Evolutionary conservation across 2,888 invertebrate species (phyloP).

Genomic region (Ctena decussata): DNA sequence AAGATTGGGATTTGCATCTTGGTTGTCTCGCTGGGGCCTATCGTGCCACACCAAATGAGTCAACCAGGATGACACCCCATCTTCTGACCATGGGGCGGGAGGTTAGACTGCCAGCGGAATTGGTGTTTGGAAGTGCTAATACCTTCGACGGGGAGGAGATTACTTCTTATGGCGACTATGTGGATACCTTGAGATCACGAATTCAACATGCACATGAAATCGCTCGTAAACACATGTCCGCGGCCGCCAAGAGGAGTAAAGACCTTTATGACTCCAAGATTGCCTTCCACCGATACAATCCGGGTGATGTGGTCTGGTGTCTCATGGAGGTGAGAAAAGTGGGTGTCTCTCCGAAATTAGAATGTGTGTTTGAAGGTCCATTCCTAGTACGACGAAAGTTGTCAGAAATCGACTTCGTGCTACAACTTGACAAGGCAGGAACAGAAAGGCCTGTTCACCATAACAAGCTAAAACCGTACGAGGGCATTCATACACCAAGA

Average conservation of each 20-base stretch:
- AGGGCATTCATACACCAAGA: not conserved
- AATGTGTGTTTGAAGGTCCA: conserved; percentile 18
- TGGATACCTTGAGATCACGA: not conserved
- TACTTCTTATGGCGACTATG: conserved; percentile 12
- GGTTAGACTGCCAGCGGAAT: conserved; percentile 40
- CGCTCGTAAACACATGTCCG: not conserved
- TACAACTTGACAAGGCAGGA: not conserved
- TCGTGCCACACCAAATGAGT: conserved; percentile 45
- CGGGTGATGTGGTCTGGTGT: conserved; percentile 13
- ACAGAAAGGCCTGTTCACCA: conserved; percentile 21
- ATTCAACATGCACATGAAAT: conserved; percentile 10
- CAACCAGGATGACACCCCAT: conserved; percentile 50
- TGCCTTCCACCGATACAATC: not conserved
- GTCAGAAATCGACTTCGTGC: not conserved
- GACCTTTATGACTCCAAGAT: conserved; percentile 26
- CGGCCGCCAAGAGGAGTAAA: conserved; percentile 9
- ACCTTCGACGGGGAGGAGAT: not conserved
- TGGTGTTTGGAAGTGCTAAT: conserved; percentile 22
- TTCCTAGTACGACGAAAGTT: conserved; percentile 11
- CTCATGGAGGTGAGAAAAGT: conserved; percentile 2
- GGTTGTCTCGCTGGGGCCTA: conserved; percentile 58
- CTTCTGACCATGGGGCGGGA: conserved; percentile 53
- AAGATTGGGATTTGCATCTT: conserved; percentile 59
- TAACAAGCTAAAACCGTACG: conserved; percentile 32
- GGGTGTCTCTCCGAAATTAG: conserved; percentile 18